Base-by-base conservation (phyloP, 2,888 invertebrate genomes). In the Xanthorhoe designata region DNA sequence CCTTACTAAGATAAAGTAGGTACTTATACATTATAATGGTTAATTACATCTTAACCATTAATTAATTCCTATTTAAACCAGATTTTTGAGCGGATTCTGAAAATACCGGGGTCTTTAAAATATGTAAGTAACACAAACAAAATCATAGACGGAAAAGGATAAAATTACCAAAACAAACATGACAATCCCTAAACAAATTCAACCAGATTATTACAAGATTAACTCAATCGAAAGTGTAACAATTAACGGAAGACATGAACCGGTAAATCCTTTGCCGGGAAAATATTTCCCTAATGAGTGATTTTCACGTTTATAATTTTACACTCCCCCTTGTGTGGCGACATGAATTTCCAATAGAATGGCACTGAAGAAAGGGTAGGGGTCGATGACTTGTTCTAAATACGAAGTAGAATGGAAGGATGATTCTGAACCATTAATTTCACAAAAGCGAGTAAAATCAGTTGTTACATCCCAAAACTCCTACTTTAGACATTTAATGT, bases 341-440 rank as follows among this genome's bases (percentile, higher is more conserved):
- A 85, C 86, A 83, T 73, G 76, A 79, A 85, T 85, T 89, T 89
- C 88, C 86, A 83, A 86, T 85, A 87, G 84, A 83, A 83, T 87
- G 80, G 83, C 75, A 82, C 80, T 77, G 78, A 69, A 65, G 64
- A 75, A 77, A 75, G 75, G 78, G 77, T 74, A 71, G 56, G 68
- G 75, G 76, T 75, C 70, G 73, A 62, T 66, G 75, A 71, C 74
- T 69, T 67, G 72, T 66, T 62, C 67, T 71, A 69, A 70, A 70
- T 70, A 72, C 38, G 51, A 64, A 69, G 47, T 69, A 63, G 70
- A 70, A 69, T 70, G 70, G 72, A 70, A 68, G 55, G 68, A 72
- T 67, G 60, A 65, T 66, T 70, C 59, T 55, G 35, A 24, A 47
- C 52, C 69, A 69, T 69, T 70, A 50, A 71, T 55, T 69, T 68